These are phyloP conservation scores for Drosophila obscura DNA, from an alignment of 1,140 invertebrate genomes.

Conservation along the genomic window DNA sequence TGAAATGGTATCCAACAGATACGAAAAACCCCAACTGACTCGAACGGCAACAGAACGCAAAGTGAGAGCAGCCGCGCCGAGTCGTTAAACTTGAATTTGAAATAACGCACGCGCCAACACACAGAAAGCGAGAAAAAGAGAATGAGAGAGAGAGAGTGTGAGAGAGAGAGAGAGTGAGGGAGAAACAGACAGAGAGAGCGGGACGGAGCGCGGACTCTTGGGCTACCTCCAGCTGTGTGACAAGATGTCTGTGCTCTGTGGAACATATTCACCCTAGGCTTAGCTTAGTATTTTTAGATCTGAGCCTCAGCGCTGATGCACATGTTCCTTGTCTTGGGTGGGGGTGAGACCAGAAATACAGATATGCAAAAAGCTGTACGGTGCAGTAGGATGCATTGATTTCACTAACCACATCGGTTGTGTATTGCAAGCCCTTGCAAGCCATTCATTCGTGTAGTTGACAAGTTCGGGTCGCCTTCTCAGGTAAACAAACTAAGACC, in stretches of 20 bases:
- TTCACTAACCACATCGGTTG: no score
- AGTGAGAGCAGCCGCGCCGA: slow-evolving; percentile 22
- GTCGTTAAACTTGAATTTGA: slow-evolving; percentile 12
- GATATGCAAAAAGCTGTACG: no score
- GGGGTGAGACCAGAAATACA: neutral
- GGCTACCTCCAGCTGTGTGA: neutral
- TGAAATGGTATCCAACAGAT: slow-evolving; percentile 64
- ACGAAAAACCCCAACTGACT: slow-evolving; percentile 67
- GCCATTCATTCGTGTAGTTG: neutral
- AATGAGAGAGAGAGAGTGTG: no score
- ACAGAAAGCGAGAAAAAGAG: neutral
- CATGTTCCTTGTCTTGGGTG: slow-evolving; percentile 31
- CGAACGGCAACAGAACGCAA: slow-evolving; percentile 29
- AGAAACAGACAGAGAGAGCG: no score
- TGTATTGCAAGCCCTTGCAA: no score
- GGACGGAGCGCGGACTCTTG: neutral
- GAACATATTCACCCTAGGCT: slow-evolving; percentile 21
- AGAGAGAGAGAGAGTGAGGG: no score
- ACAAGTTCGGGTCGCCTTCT: neutral
- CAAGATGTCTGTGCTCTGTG: slow-evolving; percentile 6
- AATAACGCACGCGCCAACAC: slow-evolving; percentile 4
- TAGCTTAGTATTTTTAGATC: slow-evolving; percentile 45
- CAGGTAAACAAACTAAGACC: slow-evolving; percentile 9
- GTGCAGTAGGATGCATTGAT: no score
- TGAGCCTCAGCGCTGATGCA: neutral